Evolutionary conservation across 92 coral and sea anemone species (phyloP).

Genomic region (Virgularia gustaviana): DNA sequence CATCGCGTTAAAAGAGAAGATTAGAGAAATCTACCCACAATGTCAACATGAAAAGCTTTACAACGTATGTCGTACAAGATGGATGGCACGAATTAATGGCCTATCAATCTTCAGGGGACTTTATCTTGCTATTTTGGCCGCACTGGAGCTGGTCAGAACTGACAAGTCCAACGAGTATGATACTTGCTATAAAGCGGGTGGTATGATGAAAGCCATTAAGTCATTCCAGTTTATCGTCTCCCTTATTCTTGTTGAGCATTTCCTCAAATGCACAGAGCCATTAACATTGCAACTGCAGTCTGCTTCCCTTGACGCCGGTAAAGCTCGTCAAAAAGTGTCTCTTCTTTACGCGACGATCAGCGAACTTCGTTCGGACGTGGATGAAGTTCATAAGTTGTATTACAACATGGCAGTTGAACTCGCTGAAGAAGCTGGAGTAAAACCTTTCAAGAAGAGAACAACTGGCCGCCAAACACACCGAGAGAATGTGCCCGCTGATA

Average conservation of each 20-base stretch:
- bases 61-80: slow-evolving; percentile 35
- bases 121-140: slow-evolving; percentile 23
- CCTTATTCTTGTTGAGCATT: slow-evolving; percentile 35
- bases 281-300: slow-evolving; percentile 46
- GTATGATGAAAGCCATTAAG: slow-evolving; percentile 42
- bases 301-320: slow-evolving; percentile 39
- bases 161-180: slow-evolving; percentile 24
- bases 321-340: slow-evolving; percentile 32
- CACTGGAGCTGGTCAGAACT: slow-evolving; percentile 18
- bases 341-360: slow-evolving; percentile 8
- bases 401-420: slow-evolving; percentile 27
- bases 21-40: slow-evolving; percentile 27
- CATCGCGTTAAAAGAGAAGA: slow-evolving; percentile 20
- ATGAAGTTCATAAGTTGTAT: not conserved
- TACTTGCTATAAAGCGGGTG: slow-evolving; percentile 34
- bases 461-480: slow-evolving; percentile 25
- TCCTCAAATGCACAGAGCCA: slow-evolving; percentile 35
- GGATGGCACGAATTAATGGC: slow-evolving; percentile 35
- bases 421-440: slow-evolving; percentile 4
- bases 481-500: slow-evolving; percentile 39
- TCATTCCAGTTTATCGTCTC: slow-evolving; percentile 36
- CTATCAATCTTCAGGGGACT: slow-evolving; percentile 21
- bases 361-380: slow-evolving; percentile 19
- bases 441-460: slow-evolving; percentile 15
- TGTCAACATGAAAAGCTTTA: slow-evolving; percentile 29